Base-by-base conservation (phyloP, 1,140 invertebrate genomes). In the Rhagoletis pomonella region DNA sequence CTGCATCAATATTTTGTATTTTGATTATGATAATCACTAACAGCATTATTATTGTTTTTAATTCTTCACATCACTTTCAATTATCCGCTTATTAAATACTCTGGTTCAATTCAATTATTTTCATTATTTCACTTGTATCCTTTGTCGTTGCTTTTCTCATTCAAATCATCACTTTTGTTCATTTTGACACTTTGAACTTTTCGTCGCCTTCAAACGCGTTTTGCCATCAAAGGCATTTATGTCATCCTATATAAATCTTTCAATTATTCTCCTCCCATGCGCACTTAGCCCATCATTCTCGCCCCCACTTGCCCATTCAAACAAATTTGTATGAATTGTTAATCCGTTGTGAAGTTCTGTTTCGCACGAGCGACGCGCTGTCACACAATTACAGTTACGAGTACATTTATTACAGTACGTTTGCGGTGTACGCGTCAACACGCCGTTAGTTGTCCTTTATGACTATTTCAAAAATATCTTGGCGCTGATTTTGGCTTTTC, bases 401-500 rank as follows among this genome's bases (percentile, higher is more conserved):
- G 44, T 55, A 58, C n/a, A 55, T 81, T 55, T 17, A 29, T 29
- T 29, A 81, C 73, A 5, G 73, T 81, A 19, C 73, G 47, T 10
- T 81, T 55, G 73, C 73, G 73, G 73, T 55, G 55, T 81, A 58
- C 73, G 73, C 73, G 73, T 81, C 73, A 81, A 81, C 73, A 81
- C 73, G 73, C 73, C 73, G 73, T 55, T 81, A 81, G 73, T 81
- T 81, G 73, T 81, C 73, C 73, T 81, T 81, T 81, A 81, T 81
- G 73, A 81, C 73, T 81, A 81, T 81, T 81, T 81, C 73, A 81
- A 81, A 81, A 81, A 81, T 81, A 81, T 81, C 73, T 81, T 81
- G 73, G 73, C 73, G 73, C 73, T 81, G 73, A 81, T 81, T 81
- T 81, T 55, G 73, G 47, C 47, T 81, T 81, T 81, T 81, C 73